Evolutionary conservation across 2,888 invertebrate species (phyloP).

Genomic region (Amphipoea lucens): DNA sequence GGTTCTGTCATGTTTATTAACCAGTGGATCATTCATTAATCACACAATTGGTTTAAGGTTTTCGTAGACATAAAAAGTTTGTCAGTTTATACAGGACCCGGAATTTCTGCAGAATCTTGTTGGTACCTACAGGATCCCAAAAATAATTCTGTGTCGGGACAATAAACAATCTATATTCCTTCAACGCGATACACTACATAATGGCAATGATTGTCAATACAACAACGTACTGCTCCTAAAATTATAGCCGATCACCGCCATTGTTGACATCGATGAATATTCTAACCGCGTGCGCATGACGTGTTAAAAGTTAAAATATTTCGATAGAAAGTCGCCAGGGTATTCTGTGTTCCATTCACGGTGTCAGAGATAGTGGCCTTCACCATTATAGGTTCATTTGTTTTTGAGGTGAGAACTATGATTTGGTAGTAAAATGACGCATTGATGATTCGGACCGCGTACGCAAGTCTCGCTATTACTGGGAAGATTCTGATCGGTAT

Average conservation of each 20-base stretch:
- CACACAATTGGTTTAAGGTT: background rate
- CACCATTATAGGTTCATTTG: conserved; percentile 56
- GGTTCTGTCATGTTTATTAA: too few species aligned
- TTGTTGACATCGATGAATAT: conserved; percentile 83
- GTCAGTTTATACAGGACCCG: background rate
- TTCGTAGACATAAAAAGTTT: background rate
- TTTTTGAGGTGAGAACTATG: conserved; percentile 67
- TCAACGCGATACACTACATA: conserved; percentile 59
- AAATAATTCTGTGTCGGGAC: conserved; percentile 19
- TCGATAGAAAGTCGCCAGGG: conserved; percentile 86
- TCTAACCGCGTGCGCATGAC: conserved; percentile 77
- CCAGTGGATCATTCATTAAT: background rate
- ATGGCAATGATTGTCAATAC: conserved; percentile 63
- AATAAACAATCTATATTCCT: conserved; percentile 59
- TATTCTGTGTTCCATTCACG: conserved; percentile 71
- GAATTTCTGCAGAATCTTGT: background rate
- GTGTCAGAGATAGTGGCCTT: conserved; percentile 65
- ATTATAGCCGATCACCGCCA: conserved; percentile 76
- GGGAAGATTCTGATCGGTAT: conserved; percentile 38
- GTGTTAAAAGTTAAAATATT: conserved; percentile 86
- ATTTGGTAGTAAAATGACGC: conserved; percentile 67
- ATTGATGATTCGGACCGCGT: conserved; percentile 58
- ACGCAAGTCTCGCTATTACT: conserved; percentile 19
- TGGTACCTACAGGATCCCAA: conserved; percentile 3
- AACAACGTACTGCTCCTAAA: conserved; percentile 77